Percentiles rank a stretch among this genome's conserved stretches.
Evolutionary conservation across 2,797 vertebrate species (phyloP).

Genomic region (Melopsittacus undulatus): DNA sequence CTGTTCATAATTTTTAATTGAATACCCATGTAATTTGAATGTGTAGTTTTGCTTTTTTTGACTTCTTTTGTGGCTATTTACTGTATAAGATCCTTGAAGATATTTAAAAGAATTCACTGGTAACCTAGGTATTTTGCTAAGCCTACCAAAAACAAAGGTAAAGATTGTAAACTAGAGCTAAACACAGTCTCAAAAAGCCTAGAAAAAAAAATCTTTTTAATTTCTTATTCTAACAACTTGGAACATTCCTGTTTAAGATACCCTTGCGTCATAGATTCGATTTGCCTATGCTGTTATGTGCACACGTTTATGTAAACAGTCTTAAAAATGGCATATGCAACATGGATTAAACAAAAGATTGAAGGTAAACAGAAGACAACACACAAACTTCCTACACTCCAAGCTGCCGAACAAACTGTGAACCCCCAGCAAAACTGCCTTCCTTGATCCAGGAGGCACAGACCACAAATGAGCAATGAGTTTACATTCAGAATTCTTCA

Average conservation of each 20-base stretch:
- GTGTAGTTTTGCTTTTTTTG: not conserved
- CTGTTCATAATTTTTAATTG: not conserved
- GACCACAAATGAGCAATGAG: constrained; percentile 16
- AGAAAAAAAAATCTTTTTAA: not conserved
- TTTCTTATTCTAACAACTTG: not conserved
- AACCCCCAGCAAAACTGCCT: not conserved
- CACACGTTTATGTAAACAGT: not conserved
- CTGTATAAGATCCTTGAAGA: not conserved
- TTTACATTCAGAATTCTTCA: constrained; percentile 42
- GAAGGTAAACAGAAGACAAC: not conserved
- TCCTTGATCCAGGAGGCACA: not conserved
- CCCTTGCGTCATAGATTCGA: not conserved
- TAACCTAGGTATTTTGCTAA: not conserved
- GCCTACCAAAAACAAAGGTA: not conserved
- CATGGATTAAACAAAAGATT: not conserved
- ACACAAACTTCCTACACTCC: not conserved
- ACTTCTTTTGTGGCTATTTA: not conserved
- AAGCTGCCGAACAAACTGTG: not conserved
- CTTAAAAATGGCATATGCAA: not conserved
- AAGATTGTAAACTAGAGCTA: not conserved
- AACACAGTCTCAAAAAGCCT: not conserved
- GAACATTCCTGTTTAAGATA: not conserved
- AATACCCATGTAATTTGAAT: not conserved
- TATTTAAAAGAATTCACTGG: not conserved
- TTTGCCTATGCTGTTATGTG: not conserved